Evolutionary conservation across 2,113 vertebrate species (phyloP).

Genomic region (Phocoena phocoena): DNA sequence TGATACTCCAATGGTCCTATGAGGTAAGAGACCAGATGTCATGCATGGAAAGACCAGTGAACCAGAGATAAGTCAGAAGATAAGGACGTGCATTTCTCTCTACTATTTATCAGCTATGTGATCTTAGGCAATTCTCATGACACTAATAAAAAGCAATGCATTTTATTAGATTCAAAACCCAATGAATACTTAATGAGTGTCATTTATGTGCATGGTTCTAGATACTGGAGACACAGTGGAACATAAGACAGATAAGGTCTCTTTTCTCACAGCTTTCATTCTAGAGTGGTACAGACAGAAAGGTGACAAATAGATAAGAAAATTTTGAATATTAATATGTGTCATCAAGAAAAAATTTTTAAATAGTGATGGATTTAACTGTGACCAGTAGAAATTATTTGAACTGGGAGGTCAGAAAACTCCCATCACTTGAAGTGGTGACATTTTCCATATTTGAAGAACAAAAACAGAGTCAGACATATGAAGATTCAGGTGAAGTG

Average conservation of each 20-base stretch:
- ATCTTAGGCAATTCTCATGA: background rate
- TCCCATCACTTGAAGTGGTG: background rate
- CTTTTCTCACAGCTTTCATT: background rate
- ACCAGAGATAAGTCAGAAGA: slow-evolving; percentile 11
- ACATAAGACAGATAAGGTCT: background rate
- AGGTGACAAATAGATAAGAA: background rate
- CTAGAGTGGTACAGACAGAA: background rate
- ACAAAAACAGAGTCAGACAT: background rate
- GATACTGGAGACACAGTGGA: background rate
- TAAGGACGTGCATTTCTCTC: background rate
- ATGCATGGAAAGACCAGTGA: background rate
- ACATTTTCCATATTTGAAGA: background rate
- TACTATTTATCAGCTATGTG: background rate
- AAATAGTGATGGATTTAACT: background rate
- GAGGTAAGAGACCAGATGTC: background rate
- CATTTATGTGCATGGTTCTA: background rate
- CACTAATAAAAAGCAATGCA: background rate
- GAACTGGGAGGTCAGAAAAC: background rate
- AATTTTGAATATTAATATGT: background rate
- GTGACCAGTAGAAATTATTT: background rate
- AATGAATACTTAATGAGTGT: background rate
- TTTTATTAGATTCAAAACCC: background rate
- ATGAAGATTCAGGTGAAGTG: background rate
- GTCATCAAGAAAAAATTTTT: background rate
- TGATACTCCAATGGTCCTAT: background rate